Base-by-base conservation (phyloP, 1,140 invertebrate species). In the Macrobrachium rosenbergii region DNA sequence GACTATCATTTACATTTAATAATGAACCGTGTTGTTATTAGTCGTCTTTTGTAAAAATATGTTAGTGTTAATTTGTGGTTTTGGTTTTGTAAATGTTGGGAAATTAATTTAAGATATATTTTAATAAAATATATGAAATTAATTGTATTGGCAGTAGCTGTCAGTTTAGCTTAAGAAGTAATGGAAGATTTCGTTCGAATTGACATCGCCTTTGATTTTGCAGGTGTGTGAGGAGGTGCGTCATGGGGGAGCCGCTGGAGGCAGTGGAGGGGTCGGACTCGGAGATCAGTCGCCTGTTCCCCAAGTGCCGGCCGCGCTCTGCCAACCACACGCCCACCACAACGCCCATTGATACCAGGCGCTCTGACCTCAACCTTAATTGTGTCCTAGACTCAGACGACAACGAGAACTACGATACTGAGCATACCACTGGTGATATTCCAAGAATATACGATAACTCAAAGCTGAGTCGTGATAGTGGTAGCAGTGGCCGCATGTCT, bases 221-320 rank as follows among this genome's bases (percentile, higher is more conserved):
- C 59, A 80, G 77, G 77, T 80, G 77, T 77, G 84, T 72, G 79
- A 75, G 78, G 84, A 87, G 84, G 67, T 59, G 79, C 84, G 84
- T 87, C 77, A 89, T 89, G 89, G 87, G 89, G 83, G 89, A 89
- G 77, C 87, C 86, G 79, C 82, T 88, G 89, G 89, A 89, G 89
- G 86, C 83, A 82, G 87, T 88, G 85, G 89, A 89, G 83, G 87
- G 89, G 79, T 86, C 89, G 84, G 89, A 89, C 86, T 88, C 87
- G 86, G 94, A 95, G 92, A 96, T 96, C 92, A 95, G 95, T 90
- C 94, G 95, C 91, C 93, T 96, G 88, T 96, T 96, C 93, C 95
- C 95, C 89, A 96, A 96, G 94, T 96, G 95, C 93, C 94, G 95
- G 89, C 95, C 95, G 87, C 93, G 94, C 91, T 88, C 89, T 79